Conservation (phyloP, 2,888 invertebrate genomes). For the Drosophila lutescens region DNA sequence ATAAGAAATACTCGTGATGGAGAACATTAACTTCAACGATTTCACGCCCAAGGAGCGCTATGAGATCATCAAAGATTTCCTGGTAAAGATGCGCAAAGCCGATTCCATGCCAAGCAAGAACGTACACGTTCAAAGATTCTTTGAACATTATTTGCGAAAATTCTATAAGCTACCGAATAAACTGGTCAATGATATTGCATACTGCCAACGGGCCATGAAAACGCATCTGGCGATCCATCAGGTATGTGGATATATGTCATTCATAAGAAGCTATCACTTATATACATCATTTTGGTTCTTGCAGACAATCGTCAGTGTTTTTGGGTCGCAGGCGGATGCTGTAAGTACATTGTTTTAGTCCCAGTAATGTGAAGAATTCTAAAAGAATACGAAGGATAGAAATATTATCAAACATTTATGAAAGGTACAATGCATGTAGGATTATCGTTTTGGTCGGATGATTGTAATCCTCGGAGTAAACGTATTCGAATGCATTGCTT, state of each 20-base stretch:
- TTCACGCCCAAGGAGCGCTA: conserved; percentile 56
- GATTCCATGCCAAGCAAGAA: conserved; percentile 43
- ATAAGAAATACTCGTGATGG: conserved; percentile 39
- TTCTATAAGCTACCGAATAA: conserved; percentile 61
- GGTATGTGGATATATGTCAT: conserved; percentile 29
- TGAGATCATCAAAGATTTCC: conserved; percentile 61
- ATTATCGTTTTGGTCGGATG: too few species aligned
- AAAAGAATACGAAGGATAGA: too few species aligned
- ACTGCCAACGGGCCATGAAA: conserved; percentile 64
- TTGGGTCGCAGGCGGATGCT: conserved; percentile 28
- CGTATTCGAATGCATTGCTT: too few species aligned
- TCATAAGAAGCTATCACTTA: too few species aligned
- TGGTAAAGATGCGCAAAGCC: conserved; percentile 58
- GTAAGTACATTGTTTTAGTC: conserved; percentile 40
- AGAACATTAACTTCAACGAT: conserved; percentile 63
- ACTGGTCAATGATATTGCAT: conserved; percentile 58
- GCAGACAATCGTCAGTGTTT: conserved; percentile 50
- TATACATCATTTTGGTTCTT: neutral
- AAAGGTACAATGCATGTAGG: too few species aligned
- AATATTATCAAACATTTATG: too few species aligned
- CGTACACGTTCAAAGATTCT: conserved; percentile 52
- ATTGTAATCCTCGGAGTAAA: too few species aligned
- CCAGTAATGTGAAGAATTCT: too few species aligned
- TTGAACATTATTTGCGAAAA: conserved; percentile 57
- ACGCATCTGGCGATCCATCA: conserved; percentile 52